A percentile compares a stretch with the other conserved stretches of the same genome.
phyloP scores from a whole-genome alignment of 2,888 invertebrate genomes.

The Thymelicus lineola region DNA sequence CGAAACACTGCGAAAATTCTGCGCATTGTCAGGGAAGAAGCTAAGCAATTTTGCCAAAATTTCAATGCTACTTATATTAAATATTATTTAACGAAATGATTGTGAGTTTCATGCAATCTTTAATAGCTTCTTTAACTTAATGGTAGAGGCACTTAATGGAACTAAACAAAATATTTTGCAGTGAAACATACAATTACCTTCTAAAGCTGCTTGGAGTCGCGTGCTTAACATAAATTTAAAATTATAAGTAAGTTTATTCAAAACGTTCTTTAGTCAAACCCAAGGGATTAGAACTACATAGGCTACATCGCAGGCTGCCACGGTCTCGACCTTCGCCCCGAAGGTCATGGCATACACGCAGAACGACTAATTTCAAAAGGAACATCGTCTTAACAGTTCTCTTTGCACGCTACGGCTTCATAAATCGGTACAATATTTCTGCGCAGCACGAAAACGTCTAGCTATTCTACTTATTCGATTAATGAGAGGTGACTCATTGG shows the following conservation, averaged over 20 bases:
- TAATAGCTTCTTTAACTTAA: no score
- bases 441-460: conserved; percentile 51
- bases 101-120: no score
- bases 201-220: background rate
- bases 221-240: conserved; percentile 23
- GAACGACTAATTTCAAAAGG: conserved; percentile 62
- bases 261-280: conserved; percentile 20
- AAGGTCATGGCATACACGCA: conserved; percentile 66
- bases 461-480: conserved; percentile 26
- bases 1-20: no score
- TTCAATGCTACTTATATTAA: no score
- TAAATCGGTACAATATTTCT: conserved; percentile 52
- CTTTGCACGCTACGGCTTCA: conserved; percentile 60
- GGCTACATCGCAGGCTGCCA: conserved; percentile 67
- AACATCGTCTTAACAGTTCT: conserved; percentile 54
- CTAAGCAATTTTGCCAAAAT: no score
- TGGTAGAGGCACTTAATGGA: no score
- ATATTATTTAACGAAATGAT: no score
- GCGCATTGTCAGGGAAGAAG: no score
- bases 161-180: background rate
- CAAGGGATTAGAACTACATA: conserved; percentile 32
- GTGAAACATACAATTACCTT: background rate
- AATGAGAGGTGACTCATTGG: conserved; percentile 42
- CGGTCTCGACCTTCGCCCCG: conserved; percentile 64
- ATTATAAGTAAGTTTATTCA: conserved; percentile 11